Evolutionary conservation across 2,888 invertebrate species (phyloP).

Genomic region (Oscheius sp.): DNA sequence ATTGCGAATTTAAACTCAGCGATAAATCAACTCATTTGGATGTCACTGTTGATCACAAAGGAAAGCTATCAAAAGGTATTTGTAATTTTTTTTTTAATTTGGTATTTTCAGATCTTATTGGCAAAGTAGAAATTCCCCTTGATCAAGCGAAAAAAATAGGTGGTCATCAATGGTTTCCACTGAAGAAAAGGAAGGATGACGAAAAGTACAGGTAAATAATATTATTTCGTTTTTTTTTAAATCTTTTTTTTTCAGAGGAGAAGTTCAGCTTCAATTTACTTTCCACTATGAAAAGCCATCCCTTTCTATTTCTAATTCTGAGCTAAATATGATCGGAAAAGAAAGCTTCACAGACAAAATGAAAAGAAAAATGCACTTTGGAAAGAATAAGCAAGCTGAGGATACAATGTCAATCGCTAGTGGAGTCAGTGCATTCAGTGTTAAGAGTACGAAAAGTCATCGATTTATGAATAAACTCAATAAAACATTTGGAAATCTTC

Average conservation of each 20-base stretch:
- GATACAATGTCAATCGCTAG: conserved; percentile 53
- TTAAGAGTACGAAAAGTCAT: conserved; percentile 33
- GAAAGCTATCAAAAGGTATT: conserved; percentile 51
- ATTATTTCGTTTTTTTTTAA: background rate
- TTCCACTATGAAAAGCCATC: conserved; percentile 56
- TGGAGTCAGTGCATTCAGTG: conserved; percentile 40
- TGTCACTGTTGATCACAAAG: conserved; percentile 55
- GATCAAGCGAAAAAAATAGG: conserved; percentile 38
- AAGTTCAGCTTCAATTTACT: conserved; percentile 53
- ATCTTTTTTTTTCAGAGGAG: conserved; percentile 39
- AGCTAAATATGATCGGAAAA: conserved; percentile 54
- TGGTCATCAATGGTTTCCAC: conserved; percentile 45
- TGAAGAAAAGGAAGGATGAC: conserved; percentile 53
- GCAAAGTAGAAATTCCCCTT: conserved; percentile 42
- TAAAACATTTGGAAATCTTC: conserved; percentile 25
- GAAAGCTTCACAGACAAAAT: conserved; percentile 40
- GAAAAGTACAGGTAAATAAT: conserved; percentile 38
- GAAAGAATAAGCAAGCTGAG: conserved; percentile 47
- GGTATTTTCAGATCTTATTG: conserved; percentile 42
- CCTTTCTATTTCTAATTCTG: conserved; percentile 55
- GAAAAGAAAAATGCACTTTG: conserved; percentile 53
- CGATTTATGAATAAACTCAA: conserved; percentile 38
- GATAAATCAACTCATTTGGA: conserved; percentile 55
- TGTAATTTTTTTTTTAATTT: conserved; percentile 16
- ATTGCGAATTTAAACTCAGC: conserved; percentile 62